These are phyloP conservation scores for Dipodomys ordii DNA, from an alignment of 2,113 vertebrate species.

Conservation along the genomic window DNA sequence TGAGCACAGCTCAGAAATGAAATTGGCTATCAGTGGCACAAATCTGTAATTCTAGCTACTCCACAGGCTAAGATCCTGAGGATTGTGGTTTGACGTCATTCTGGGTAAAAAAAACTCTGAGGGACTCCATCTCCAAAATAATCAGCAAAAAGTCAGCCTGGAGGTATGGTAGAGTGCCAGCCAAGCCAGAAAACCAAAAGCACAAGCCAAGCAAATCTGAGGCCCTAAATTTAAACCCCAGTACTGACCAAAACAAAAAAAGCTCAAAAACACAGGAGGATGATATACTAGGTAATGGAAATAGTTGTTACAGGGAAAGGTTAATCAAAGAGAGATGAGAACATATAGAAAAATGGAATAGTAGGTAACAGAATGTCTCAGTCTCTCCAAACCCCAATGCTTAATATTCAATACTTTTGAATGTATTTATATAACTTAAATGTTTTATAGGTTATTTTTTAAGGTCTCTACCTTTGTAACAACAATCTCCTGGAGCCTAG, in stretches of 20 bases:
- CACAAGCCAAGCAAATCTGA: too few relatives aligned
- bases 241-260: neutral
- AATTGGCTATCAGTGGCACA: too few relatives aligned
- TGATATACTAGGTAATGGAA: neutral
- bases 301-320: neutral
- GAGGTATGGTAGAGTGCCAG: too few relatives aligned
- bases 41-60: too few relatives aligned
- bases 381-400: slow-evolving; percentile 1
- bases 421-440: neutral
- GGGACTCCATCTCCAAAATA: too few relatives aligned
- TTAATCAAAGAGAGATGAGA: neutral
- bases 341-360: neutral
- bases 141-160: too few relatives aligned
- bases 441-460: neutral
- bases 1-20: neutral
- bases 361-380: neutral
- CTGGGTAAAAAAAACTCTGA: too few relatives aligned
- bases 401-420: neutral
- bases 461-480: neutral
- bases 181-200: too few relatives aligned
- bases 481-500: neutral
- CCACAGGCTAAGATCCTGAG: too few relatives aligned
- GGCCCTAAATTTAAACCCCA: too few relatives aligned
- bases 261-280: neutral
- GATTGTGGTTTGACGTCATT: too few relatives aligned